These are phyloP conservation scores for Scolopax rusticola DNA, from an alignment of 2,797 vertebrate species.

Conservation along the genomic window DNA sequence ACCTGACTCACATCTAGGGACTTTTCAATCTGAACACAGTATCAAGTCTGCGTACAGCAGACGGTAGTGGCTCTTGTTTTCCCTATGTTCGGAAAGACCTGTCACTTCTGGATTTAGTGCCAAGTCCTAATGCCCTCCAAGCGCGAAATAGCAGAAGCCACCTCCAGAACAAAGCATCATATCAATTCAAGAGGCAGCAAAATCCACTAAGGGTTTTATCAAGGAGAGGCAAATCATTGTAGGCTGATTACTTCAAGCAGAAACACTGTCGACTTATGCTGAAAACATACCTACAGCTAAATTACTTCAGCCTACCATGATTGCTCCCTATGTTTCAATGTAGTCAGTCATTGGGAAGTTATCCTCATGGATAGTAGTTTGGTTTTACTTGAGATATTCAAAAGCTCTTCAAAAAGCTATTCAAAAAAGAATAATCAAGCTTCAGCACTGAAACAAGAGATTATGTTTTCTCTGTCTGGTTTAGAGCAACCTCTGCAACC, in stretches of 20 bases:
- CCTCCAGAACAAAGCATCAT: background rate
- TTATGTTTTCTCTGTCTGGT: background rate
- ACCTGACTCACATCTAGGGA: background rate
- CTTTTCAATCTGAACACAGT: background rate
- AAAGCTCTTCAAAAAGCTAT: too few species aligned
- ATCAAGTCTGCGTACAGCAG: background rate
- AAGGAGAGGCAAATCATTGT: background rate
- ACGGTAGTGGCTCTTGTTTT: background rate
- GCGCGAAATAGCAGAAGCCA: background rate
- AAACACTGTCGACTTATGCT: background rate
- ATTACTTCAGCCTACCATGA: background rate
- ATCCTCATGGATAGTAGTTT: background rate
- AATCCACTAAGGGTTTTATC: background rate
- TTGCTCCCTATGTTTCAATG: background rate
- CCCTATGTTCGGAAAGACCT: fast-evolving
- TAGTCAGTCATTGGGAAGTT: background rate
- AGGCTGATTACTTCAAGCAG: background rate
- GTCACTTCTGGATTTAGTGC: background rate
- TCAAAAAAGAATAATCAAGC: background rate
- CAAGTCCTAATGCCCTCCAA: background rate
- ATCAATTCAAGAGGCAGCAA: background rate
- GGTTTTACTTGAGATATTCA: background rate
- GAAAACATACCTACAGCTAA: background rate
- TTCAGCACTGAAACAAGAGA: background rate
- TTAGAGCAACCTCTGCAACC: background rate